Conservation (phyloP, 2,113 vertebrate genomes). For the Rhizomys pruinosus region DNA sequence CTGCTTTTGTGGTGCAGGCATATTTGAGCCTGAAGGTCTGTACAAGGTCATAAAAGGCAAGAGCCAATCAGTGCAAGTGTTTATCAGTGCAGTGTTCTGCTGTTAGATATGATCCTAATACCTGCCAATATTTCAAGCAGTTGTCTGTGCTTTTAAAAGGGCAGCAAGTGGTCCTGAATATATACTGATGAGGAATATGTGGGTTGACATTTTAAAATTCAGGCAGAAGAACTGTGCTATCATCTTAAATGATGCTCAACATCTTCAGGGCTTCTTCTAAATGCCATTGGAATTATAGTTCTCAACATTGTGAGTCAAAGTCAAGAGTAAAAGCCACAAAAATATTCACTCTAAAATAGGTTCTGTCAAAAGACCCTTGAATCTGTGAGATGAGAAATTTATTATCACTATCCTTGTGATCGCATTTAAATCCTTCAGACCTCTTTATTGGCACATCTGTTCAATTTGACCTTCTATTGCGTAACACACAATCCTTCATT, state of each 20-base stretch:
- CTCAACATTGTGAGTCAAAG: constrained; percentile 17
- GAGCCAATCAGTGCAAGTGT: not conserved
- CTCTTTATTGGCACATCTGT: not conserved
- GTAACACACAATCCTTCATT: not conserved
- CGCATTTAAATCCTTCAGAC: not conserved
- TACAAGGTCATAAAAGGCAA: not conserved
- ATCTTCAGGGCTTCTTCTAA: constrained; percentile 58
- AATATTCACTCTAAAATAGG: not conserved
- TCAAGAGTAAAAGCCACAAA: constrained; percentile 40
- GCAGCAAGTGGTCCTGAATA: constrained; percentile 71
- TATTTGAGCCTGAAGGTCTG: not conserved
- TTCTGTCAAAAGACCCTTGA: constrained; percentile 24
- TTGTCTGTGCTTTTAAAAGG: constrained; percentile 71
- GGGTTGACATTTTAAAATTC: constrained; percentile 75
- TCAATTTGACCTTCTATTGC: not conserved
- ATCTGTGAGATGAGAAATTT: not conserved
- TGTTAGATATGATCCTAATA: constrained; percentile 33
- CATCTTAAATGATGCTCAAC: constrained; percentile 63
- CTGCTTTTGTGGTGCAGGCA: not conserved
- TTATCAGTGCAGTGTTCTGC: not conserved
- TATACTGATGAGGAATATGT: constrained; percentile 63
- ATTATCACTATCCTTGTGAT: not conserved
- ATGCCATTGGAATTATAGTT: constrained; percentile 65
- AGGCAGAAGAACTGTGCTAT: constrained; percentile 43
- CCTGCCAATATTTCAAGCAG: constrained; percentile 62